Conservation (phyloP, 2,888 invertebrate genomes). For the Zhengitettix transpicula region DNA sequence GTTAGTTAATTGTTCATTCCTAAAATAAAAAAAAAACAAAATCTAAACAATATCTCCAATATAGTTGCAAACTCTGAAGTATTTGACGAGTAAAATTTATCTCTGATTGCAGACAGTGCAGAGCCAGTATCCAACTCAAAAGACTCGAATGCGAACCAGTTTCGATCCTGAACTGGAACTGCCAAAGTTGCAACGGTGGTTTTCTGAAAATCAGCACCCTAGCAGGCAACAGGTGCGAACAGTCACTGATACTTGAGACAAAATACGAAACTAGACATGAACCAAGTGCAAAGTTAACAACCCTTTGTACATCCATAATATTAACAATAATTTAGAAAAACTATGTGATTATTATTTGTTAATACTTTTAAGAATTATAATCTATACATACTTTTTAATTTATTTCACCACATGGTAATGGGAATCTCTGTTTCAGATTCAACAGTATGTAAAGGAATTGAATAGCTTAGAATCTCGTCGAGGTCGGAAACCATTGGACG, state of each 20-base stretch:
- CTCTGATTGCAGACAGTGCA: slow-evolving; percentile 47
- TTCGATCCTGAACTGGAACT: slow-evolving; percentile 94
- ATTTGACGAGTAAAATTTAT: background rate
- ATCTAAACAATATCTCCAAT: background rate
- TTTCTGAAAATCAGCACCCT: slow-evolving; percentile 92
- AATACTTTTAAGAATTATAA: too few species aligned
- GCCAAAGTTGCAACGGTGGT: slow-evolving; percentile 93
- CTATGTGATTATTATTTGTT: too few species aligned
- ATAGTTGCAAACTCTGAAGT: too few species aligned
- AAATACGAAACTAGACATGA: too few species aligned
- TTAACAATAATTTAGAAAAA: too few species aligned
- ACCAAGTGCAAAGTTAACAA: too few species aligned
- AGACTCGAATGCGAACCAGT: slow-evolving; percentile 89
- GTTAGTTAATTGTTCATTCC: slow-evolving; percentile 2
- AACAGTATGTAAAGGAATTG: slow-evolving; percentile 84
- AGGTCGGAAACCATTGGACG: slow-evolving; percentile 84
- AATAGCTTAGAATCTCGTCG: slow-evolving; percentile 83
- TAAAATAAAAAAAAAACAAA: background rate
- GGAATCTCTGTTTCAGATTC: slow-evolving; percentile 37
- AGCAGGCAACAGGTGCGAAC: slow-evolving; percentile 64
- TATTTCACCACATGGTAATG: background rate
- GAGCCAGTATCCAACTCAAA: slow-evolving; percentile 62
- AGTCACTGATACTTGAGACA: too few species aligned
- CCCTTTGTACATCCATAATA: too few species aligned
- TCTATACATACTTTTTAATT: background rate